Evolutionary conservation across 2,797 vertebrate species (phyloP), one percentile per base, ranked within the genome.

Genomic region (Pagetopsis macropterus): DNA sequence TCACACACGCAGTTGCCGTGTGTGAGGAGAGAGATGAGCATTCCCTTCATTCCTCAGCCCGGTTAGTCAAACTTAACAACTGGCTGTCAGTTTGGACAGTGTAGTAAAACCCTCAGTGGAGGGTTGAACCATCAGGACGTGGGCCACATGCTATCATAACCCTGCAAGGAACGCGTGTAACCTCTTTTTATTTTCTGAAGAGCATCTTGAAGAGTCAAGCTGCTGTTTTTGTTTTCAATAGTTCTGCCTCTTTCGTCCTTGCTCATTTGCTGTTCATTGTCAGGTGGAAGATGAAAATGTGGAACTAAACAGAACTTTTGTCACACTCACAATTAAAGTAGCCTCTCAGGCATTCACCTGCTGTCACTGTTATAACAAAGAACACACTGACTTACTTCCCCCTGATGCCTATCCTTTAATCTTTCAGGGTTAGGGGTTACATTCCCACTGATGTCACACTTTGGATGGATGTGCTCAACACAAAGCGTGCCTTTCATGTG

Each of bases 31-130:
- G 49, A 67, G 65, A 69, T n/a, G 51, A 76, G 31, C 23, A 68
- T 74, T 76, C 65, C 48, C 50, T 14, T 67, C 64, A 69, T 70
- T 82, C 71, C 56, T 73, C 73, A 48, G 59, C 17, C 9, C 23
- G 56, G 43, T 72, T 73, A 71, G 46, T 75, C 46, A 54, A 23
- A 76, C 76, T 41, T 77, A 63, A 75, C 73, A 78, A 59, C 63
- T 59, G 48, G 16, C 51, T 57, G 68, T 83, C 65, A 79, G 66
- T 74, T 68, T 16, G 31, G 54, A 55, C 10, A 33, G 40, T 9
- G 19, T 21, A 70, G 51, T 76, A 48, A 73, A 82, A 69, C 16
- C 45, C 55, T 64, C 19, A 43, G 66, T 46, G 31, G 62, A 51
- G 49, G 51, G 72, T 69, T 59, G 37, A 50, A n/a, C 16, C 13